Evolutionary conservation across 2,888 invertebrate species (phyloP), one percentile per base, ranked within the genome.

Genomic region (Lissocephala sabroskyi): DNA sequence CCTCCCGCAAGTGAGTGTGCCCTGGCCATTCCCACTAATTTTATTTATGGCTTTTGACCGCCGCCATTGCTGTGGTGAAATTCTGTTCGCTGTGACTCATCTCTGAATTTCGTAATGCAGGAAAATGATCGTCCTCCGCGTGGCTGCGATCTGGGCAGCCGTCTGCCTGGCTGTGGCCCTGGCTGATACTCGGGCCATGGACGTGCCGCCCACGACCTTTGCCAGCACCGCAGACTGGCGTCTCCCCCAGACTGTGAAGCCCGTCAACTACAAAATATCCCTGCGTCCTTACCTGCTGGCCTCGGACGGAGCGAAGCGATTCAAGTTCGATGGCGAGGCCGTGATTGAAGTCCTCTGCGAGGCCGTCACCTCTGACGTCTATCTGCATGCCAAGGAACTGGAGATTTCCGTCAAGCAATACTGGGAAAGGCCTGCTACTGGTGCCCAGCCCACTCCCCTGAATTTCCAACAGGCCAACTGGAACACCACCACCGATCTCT

Each of bases 371-470:
- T 79, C 49, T 0, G 64, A 82, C 59, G 82, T 89, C 3, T 82
- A 86, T 0, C 67, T 89, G 1, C 89, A 89, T 50, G 80, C 87
- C 0, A 87, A 87, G 45, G 85, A 86, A 80, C 85, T 62, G 49
- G 59, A n/a, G 67, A 77, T 63, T 30, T 41, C 56, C 1, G 0
- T 42, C 0, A 30, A 16, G 1, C 58, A 79, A 42, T 77, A 65
- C 30, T 83, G 79, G 61, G 5, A 1, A 0, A 67, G 62, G 41
- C 46, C 59, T 1, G 17, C 49, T 1, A 43, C 54, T 0, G 10
- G 19, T 0, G 28, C 53, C 1, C 81, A 74, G 1, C 70, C 70
- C 4, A 62, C 80, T 0, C 42, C 16, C 1, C 17, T 16, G 10
- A 17, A 1, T 6, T 16, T 35, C 26, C 2, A 6, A 10, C 10